phyloP scores from a whole-genome alignment of 2,797 vertebrate genomes.

The Eulemur albifrons region DNA sequence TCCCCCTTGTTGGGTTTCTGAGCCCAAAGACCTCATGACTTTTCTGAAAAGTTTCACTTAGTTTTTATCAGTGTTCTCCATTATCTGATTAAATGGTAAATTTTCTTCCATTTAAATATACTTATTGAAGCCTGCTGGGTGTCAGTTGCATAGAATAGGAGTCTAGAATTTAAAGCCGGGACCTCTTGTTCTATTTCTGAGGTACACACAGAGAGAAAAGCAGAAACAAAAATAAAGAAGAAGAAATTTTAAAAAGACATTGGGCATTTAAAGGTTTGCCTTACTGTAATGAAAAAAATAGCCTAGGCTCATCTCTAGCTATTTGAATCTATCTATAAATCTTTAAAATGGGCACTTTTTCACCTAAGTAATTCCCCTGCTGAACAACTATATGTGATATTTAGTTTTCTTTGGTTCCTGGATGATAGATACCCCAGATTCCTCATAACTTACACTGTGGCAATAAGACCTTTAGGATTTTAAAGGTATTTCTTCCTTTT shows the following conservation, averaged over 20 bases:
- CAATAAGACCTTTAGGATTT: background rate
- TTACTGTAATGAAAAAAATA: background rate
- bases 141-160: background rate
- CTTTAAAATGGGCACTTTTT: slow-evolving; percentile 3
- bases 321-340: background rate
- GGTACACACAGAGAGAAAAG: background rate
- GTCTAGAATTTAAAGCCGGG: background rate
- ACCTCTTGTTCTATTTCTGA: background rate
- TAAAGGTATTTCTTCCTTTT: background rate
- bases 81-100: slow-evolving; percentile 16
- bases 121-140: background rate
- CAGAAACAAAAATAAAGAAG: background rate
- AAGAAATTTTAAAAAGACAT: background rate
- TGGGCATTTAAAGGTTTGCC: background rate
- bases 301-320: background rate
- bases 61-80: background rate
- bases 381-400: background rate
- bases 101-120: slow-evolving; percentile 15
- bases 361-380: background rate
- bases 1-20: background rate
- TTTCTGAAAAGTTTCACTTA: slow-evolving; percentile 10
- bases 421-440: background rate
- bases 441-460: background rate
- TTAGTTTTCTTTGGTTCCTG: background rate
- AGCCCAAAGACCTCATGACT: background rate